A percentile compares a stretch with the other conserved stretches of the same genome.
Evolutionary conservation across 2,113 vertebrate species (phyloP).

Genomic region (Kryptolebias marmoratus): DNA sequence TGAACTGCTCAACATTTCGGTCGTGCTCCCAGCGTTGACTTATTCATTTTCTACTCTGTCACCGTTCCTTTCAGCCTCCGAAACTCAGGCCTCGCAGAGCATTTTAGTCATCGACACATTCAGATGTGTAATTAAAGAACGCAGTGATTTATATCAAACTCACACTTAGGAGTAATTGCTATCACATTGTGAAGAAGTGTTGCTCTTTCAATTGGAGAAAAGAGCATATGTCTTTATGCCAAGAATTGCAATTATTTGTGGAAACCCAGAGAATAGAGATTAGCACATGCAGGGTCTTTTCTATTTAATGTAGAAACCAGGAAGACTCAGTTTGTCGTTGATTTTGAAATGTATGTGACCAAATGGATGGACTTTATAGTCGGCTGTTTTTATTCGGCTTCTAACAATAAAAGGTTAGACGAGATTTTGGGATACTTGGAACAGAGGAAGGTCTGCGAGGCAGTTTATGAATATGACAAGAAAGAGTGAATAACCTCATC

Average conservation of each 20-base stretch:
- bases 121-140: not conserved
- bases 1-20: slow-evolving; percentile 4
- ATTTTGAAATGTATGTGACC: not conserved
- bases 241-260: slow-evolving; percentile 10
- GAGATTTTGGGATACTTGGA: slow-evolving; percentile 52
- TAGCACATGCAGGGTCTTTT: not conserved
- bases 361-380: not conserved
- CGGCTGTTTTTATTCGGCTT: not conserved
- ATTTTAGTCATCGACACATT: slow-evolving; percentile 12
- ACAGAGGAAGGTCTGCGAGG: slow-evolving; percentile 39
- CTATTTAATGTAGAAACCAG: not conserved
- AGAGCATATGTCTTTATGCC: slow-evolving; percentile 2
- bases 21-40: slow-evolving; percentile 2
- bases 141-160: slow-evolving; percentile 11
- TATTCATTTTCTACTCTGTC: not conserved
- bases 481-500: slow-evolving; percentile 49
- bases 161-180: not conserved
- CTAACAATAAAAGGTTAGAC: slow-evolving; percentile 55
- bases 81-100: not conserved
- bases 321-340: not conserved
- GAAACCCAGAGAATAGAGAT: slow-evolving; percentile 18
- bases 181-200: slow-evolving; percentile 2
- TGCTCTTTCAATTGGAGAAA: slow-evolving; percentile 19
- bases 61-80: not conserved
- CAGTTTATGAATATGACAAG: slow-evolving; percentile 60